Conservation (phyloP, 2,113 vertebrate genomes). For the Syngnathus scovelli region DNA sequence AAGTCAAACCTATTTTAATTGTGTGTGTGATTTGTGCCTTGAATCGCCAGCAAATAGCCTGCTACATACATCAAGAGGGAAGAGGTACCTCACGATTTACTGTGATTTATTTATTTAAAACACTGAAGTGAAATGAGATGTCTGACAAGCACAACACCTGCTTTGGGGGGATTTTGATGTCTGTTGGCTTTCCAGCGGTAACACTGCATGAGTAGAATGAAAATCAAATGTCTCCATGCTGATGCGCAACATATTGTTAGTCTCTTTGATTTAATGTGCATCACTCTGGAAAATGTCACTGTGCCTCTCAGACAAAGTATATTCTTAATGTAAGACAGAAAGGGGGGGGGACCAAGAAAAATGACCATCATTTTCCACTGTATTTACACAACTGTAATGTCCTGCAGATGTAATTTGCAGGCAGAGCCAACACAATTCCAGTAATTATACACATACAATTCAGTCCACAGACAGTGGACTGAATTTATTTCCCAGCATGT, state of each 20-base stretch:
- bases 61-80: constrained; percentile 34
- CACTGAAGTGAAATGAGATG: constrained; percentile 55
- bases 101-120: constrained; percentile 45
- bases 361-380: constrained; percentile 55
- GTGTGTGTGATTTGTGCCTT: constrained; percentile 58
- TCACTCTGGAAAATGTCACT: constrained; percentile 66
- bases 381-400: constrained; percentile 26
- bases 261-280: constrained; percentile 65
- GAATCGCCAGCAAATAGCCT: constrained; percentile 28
- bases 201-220: constrained; percentile 55
- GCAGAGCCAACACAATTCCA: background rate
- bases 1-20: constrained; percentile 65
- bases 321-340: constrained; percentile 59
- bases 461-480: background rate
- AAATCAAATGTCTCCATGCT: constrained; percentile 65
- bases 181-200: constrained; percentile 60
- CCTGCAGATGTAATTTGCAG: background rate
- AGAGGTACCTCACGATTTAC: constrained; percentile 30
- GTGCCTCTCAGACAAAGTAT: constrained; percentile 51
- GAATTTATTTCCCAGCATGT: constrained; percentile 18
- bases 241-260: constrained; percentile 62
- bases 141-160: constrained; percentile 51
- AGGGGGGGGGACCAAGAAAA: too few species aligned
- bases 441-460: background rate
- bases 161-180: constrained; percentile 54